Base-by-base conservation (phyloP, 1,140 invertebrate genomes). In the Calliphora vicina region DNA sequence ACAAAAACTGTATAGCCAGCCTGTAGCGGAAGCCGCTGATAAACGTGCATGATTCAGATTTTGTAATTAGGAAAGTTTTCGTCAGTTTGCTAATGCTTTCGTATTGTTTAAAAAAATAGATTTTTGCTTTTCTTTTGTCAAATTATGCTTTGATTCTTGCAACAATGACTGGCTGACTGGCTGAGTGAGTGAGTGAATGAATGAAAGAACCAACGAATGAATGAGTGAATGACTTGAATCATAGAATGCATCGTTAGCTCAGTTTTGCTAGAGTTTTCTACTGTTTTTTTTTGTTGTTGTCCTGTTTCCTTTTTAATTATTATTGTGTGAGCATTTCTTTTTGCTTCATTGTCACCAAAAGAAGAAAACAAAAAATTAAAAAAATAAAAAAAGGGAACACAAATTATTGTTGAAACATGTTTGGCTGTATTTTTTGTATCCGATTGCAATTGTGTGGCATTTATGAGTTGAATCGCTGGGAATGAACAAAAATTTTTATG, bases 401-500 rank as follows among this genome's bases (percentile, higher is more conserved):
- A n/a, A 57, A 67, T 23, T 67, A 67, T 67, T 20, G 61, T 67
- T 23, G 61, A 23, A 57, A 67, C 61, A 23, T 67, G 61, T 67
- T 67, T 67, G 61, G 61, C 61, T 67, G 20, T 23, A 23, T 10
- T 50, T 50, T 50, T 23, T 23, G n/a, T 67, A 23, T 67, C 9
- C 61, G n/a, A 67, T 67, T 67, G 61, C 23, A 23, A 23, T 25
- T 23, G n/a, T 67, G n/a, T 67, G 23, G 61, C 20, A 67, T 67
- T 67, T 67, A 23, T 23, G n/a, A 67, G 20, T 12, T 67, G 61
- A 67, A 67, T 20, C 20, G 20, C 8, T 67, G 74, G 4, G 4
- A 42, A 27, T 10, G 29, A 76, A 78, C n/a, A 43, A 9, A 26
- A 85, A 88, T 86, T 88, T 88, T 88, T 87, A 87, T 88, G 88